Percentiles rank a stretch among this genome's conserved stretches.
Evolutionary conservation across 2,113 vertebrate genomes (phyloP).

Genomic region (Mixornis gularis): DNA sequence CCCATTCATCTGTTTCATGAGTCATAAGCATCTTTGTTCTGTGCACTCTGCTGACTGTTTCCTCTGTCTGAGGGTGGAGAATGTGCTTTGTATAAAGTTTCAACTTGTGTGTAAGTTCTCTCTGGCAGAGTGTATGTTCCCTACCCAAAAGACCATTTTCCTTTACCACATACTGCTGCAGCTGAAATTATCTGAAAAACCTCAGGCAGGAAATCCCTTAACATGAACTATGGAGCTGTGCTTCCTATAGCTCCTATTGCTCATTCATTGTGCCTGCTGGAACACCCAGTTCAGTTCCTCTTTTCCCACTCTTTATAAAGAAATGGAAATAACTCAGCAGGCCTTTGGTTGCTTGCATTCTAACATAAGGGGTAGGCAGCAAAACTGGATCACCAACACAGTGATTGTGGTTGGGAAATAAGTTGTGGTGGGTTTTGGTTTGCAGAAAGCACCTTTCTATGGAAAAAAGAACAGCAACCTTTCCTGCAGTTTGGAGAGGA

Average conservation of each 20-base stretch:
- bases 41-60: neutral
- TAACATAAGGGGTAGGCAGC: neutral
- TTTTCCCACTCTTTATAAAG: neutral
- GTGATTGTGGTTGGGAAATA: neutral
- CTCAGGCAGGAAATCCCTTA: neutral
- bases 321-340: neutral
- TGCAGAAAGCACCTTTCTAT: neutral
- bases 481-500: neutral
- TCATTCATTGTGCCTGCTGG: neutral
- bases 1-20: constrained; percentile 33
- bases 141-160: neutral
- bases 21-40: constrained; percentile 45
- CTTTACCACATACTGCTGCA: neutral
- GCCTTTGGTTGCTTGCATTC: neutral
- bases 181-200: neutral
- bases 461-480: neutral
- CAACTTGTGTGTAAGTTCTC: neutral
- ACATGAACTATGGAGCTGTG: accelerated
- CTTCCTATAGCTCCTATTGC: neutral
- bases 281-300: neutral
- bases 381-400: neutral
- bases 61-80: constrained; percentile 27
- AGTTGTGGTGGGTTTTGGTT: neutral
- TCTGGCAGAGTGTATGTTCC: neutral
- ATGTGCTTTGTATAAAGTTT: constrained; percentile 30